A percentile compares a stretch with the other conserved stretches of the same genome.
Evolutionary conservation across 2,113 vertebrate species (phyloP).

Genomic region (Ia io): DNA sequence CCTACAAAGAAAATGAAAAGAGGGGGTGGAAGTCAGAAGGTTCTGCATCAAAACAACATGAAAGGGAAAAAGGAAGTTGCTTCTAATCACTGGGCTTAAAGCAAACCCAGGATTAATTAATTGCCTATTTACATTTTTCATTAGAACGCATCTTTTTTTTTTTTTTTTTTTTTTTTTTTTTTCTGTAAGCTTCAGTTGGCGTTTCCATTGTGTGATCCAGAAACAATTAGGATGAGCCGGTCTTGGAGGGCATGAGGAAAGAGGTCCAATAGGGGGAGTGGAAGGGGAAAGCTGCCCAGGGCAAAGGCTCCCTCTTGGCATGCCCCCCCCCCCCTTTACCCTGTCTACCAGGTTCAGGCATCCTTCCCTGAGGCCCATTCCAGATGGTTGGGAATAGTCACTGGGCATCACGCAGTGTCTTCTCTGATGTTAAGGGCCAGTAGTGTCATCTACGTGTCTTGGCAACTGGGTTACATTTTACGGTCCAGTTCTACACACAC

Average conservation of each 20-base stretch:
- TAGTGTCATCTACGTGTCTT: not conserved
- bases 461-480: not conserved
- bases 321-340: not conserved
- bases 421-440: too few relatives aligned
- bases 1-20: constrained; percentile 72
- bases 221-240: not conserved
- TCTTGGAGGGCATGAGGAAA: not conserved
- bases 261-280: accelerated
- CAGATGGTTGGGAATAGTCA: too few relatives aligned
- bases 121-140: not conserved
- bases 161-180: not conserved
- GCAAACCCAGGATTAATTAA: constrained; percentile 16
- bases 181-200: not conserved
- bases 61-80: not conserved
- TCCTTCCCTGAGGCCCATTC: not conserved
- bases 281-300: not conserved
- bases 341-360: too few relatives aligned
- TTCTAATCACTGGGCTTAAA: not conserved
- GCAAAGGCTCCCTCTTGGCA: not conserved
- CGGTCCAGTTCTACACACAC: not conserved
- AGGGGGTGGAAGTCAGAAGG: not conserved
- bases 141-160: not conserved
- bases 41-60: not conserved
- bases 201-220: not conserved
- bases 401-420: not conserved